These are phyloP conservation scores for Procambarus virginalis DNA, from an alignment of 1,140 invertebrate species.

Conservation along the genomic window DNA sequence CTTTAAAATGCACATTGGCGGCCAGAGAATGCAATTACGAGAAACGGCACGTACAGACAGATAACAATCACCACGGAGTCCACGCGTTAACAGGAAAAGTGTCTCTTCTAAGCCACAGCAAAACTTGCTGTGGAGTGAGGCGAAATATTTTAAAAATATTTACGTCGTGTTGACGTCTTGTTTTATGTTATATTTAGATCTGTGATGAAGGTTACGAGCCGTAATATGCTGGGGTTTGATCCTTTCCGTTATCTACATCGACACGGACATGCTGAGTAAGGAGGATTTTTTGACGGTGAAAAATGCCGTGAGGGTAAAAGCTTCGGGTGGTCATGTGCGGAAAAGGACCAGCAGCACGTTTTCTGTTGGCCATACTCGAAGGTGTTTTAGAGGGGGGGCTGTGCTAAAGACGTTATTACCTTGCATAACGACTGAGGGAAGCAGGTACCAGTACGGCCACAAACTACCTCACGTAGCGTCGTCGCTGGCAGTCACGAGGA, in stretches of 20 bases:
- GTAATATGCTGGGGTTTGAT: too few species aligned
- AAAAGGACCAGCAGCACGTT: constrained; percentile 17
- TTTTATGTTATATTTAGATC: too few species aligned
- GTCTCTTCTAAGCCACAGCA: background rate
- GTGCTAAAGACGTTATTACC: constrained; percentile 24
- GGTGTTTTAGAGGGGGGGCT: background rate
- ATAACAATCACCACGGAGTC: background rate
- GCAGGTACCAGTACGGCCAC: background rate
- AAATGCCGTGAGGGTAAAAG: too few species aligned
- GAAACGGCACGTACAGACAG: background rate
- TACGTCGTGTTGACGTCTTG: too few species aligned
- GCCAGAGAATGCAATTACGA: background rate
- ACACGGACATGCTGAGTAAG: too few species aligned
- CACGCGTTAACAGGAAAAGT: background rate
- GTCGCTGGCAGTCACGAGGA: background rate
- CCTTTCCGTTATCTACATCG: too few species aligned
- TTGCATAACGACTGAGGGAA: constrained; percentile 8
- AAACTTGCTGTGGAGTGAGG: background rate
- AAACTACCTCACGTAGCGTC: constrained; percentile 5
- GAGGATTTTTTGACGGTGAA: too few species aligned
- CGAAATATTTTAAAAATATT: background rate
- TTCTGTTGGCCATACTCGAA: background rate
- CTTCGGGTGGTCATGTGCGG: background rate
- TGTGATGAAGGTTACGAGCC: too few species aligned
- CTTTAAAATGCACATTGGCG: background rate